Evolutionary conservation across 1,140 invertebrate species (phyloP), one percentile per base, ranked within the genome.

Genomic region (Pinna nobilis): DNA sequence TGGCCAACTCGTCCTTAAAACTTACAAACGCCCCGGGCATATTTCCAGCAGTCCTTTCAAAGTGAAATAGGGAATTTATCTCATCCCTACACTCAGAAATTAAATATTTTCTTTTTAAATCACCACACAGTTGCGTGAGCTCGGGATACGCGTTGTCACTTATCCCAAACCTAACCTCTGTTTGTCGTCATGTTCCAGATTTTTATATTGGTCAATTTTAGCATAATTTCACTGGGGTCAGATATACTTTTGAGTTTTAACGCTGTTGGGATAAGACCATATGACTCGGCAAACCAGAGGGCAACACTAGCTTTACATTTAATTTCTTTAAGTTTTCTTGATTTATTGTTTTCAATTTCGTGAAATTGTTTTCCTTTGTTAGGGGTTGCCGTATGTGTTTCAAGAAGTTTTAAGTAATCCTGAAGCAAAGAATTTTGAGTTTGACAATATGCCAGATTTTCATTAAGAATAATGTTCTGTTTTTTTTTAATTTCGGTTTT

Each of bases 221-320:
- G n/a, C n/a, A n/a, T n/a, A n/a, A n/a, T n/a, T n/a, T n/a, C n/a
- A n/a, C n/a, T n/a, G n/a, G n/a, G n/a, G n/a, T n/a, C n/a, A 51
- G 25, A 20, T 11, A 20, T 2, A 28, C 3, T 11, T 28, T 23
- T 3, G 25, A 63, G 25, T 11, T 39, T 63, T 2, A 63, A 7
- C 1, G 35, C 39, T 63, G 7, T 4, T 20, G 59, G 39, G 2
- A 63, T 11, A 44, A 63, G 37, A 9, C 59, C 59, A 63, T 41
- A 63, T 13, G 59, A 11, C 35, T 63, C 59, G 6, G 59, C 59
- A 63, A 63, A 63, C 15, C 59, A 63, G 2, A 63, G 23, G 25
- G 59, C 59, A 23, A 23, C 44, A 11, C 44, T 20, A 3, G 59
- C n/a, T 30, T 28, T 41, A 4, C 20, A 41, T 28, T 63, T 63